Base-by-base conservation (phyloP, 2,888 invertebrate species). In the Drosophila quinaria region DNA sequence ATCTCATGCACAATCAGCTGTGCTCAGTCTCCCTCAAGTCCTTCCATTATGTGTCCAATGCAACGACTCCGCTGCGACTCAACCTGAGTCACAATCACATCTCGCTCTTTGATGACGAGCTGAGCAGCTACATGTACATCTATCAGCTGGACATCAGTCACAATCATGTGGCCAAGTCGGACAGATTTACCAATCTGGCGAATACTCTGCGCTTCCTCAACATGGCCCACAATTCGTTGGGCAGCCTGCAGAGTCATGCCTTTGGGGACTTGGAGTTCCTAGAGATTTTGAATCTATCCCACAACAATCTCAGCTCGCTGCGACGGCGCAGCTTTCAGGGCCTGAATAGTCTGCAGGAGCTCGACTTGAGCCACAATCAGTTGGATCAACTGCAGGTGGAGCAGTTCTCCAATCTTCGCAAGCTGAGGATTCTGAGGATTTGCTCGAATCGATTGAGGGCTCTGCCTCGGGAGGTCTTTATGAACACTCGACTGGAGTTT, bases 1-100 rank as follows among this genome's bases (percentile, higher is more conserved):
- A 97, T 92, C 93, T 97, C 70, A 97, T 97, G 93, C 95, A 95
- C 83, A 97, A 97, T 91, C 94, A 95, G 81, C 93, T 97, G 56
- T 95, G 95, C 22, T 94, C 94, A 72, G 94, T 97, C 82, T 95
- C 95, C 17, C 93, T 96, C 80, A 94, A 94, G 84, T 94, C 94
- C 58, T 96, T 97, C 87, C 93, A 94, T 71, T 96, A 96, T 90
- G 94, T 96, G 29, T 95, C 96, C 6, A 94, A 94, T 74, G 92
- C 94, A 5, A 95, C 95, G 72, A 93, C 94, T 46, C 95, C 96
- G 29, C 94, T 97, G 80, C 94, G 95, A 9, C 93, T 97, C 56
- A 97, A 97, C 90, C 94, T 97, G 44, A 97, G 97, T 81, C 94
- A 94, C 90, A 97, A 97, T 92, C 94, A 87, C 35, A 90, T 93